phyloP scores from a whole-genome alignment of 2,888 invertebrate species.

The Artemia sp. region DNA sequence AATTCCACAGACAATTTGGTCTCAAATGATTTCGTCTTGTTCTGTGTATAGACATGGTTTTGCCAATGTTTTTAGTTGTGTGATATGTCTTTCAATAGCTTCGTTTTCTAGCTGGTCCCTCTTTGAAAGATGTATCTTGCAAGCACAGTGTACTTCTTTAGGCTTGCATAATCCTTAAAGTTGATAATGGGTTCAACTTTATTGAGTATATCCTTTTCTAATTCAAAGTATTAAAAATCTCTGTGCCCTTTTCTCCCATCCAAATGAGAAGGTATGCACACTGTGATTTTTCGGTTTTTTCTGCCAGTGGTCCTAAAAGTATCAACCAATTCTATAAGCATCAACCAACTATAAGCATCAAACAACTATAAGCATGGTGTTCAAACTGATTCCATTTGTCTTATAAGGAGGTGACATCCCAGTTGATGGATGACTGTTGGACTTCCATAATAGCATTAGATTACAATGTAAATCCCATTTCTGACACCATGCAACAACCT shows the following conservation, averaged over 20 bases:
- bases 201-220: too few species aligned
- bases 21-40: neutral
- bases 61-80: neutral
- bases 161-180: neutral
- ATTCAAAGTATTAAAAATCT: too few species aligned
- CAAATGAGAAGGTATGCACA: neutral
- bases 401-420: neutral
- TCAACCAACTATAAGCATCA: too few species aligned
- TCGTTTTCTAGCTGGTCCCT: neutral
- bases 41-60: constrained; percentile 6
- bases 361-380: too few species aligned
- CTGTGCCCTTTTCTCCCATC: too few species aligned
- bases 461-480: neutral
- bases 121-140: constrained; percentile 5
- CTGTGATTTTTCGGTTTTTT: neutral
- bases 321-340: too few species aligned
- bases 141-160: neutral
- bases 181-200: neutral
- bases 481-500: neutral
- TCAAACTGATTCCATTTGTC: neutral
- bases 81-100: neutral
- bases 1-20: neutral
- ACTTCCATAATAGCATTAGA: neutral
- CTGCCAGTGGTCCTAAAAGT: neutral
- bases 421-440: neutral